Conservation (phyloP, 2,888 invertebrate species). For the Peribatodes rhomboidaria region DNA sequence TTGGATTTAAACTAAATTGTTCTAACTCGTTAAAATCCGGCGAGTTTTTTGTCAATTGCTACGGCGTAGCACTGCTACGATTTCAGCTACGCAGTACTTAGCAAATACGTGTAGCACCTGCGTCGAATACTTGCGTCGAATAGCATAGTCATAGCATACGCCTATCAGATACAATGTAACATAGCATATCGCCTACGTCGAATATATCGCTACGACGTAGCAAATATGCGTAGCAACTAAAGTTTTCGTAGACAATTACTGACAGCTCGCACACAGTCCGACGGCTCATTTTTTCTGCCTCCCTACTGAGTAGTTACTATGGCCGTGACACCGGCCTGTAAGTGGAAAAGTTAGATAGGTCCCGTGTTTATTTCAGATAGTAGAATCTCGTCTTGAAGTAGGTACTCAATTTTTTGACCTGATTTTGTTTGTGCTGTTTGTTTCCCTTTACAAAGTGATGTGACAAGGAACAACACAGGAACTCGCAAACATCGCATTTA, state of each 20-base stretch:
- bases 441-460: conserved; percentile 35
- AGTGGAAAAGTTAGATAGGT: conserved; percentile 67
- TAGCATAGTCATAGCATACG: too few relatives aligned
- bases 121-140: not conserved
- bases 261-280: not conserved
- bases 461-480: conserved; percentile 19
- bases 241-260: not conserved
- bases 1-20: too few relatives aligned
- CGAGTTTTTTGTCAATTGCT: not conserved
- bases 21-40: too few relatives aligned
- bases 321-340: conserved; percentile 58
- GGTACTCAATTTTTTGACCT: conserved; percentile 54
- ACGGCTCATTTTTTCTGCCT: not conserved
- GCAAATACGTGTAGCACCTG: not conserved
- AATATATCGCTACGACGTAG: not conserved
- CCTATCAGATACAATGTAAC: too few relatives aligned
- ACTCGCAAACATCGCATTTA: too few relatives aligned
- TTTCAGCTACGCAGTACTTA: not conserved
- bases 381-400: conserved; percentile 43
- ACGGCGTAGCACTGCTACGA: not conserved
- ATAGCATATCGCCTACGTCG: not conserved
- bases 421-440: conserved; percentile 43
- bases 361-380: conserved; percentile 61
- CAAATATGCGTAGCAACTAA: not conserved
- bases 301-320: conserved; percentile 19